Evolutionary conservation across 1,140 invertebrate species (phyloP).

Genomic region (Rhizoglyphus robini): DNA sequence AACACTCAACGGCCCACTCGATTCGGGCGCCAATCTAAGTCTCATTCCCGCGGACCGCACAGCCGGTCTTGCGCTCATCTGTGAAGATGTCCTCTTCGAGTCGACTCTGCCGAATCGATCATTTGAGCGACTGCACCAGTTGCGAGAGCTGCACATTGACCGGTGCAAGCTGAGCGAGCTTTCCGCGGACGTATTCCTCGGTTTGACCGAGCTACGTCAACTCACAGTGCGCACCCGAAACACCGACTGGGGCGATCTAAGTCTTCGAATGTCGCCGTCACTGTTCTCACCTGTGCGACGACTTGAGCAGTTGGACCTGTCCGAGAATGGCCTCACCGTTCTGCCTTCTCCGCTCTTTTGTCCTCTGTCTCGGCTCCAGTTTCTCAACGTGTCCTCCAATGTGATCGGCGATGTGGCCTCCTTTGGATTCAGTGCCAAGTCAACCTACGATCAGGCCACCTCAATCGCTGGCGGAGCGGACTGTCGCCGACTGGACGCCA

Average conservation of each 20-base stretch:
- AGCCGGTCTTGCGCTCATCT: constrained; percentile 24
- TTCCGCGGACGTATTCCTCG: constrained; percentile 49
- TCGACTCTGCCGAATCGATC: constrained; percentile 38
- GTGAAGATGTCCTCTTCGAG: constrained; percentile 27
- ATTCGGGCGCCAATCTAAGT: constrained; percentile 26
- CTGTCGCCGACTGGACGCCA: constrained; percentile 20
- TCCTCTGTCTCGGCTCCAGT: constrained; percentile 56
- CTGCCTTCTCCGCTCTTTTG: constrained; percentile 42
- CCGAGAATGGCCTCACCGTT: constrained; percentile 22
- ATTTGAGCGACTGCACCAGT: constrained; percentile 55
- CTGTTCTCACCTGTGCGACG: constrained; percentile 47
- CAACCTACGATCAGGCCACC: constrained; percentile 33
- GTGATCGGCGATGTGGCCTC: constrained; percentile 54
- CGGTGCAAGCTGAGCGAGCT: constrained; percentile 62
- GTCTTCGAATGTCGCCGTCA: constrained; percentile 43
- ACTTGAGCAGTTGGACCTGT: constrained; percentile 41
- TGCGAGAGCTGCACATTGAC: constrained; percentile 55
- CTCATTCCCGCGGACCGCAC: constrained; percentile 27
- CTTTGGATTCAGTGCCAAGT: constrained; percentile 46
- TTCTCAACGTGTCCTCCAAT: constrained; percentile 67
- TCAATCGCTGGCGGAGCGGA: constrained; percentile 28
- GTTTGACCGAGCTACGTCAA: constrained; percentile 49
- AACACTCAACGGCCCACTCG: constrained; percentile 21
- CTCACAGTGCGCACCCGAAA: constrained; percentile 58
- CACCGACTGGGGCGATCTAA: constrained; percentile 62